Evolutionary conservation across 1,140 invertebrate species (phyloP).

Genomic region (Ectropis grisescens): DNA sequence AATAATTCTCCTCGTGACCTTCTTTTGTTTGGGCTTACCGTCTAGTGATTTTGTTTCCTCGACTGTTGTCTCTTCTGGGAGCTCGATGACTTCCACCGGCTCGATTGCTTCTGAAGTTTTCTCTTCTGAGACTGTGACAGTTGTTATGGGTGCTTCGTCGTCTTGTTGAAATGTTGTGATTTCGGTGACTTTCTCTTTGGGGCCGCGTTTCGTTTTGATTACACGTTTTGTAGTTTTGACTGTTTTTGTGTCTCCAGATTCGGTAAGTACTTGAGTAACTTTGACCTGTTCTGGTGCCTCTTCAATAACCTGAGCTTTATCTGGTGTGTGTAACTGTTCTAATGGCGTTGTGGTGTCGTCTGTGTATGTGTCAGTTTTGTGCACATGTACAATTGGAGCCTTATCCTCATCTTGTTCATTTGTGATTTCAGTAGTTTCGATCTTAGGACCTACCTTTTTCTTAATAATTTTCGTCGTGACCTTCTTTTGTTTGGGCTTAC

Average conservation of each 20-base stretch:
- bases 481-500: slow-evolving; percentile 21
- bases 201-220: slow-evolving; percentile 48
- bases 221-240: slow-evolving; percentile 39
- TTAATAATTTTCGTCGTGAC: slow-evolving; percentile 26
- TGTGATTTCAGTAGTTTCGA: slow-evolving; percentile 26
- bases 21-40: slow-evolving; percentile 22
- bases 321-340: slow-evolving; percentile 18
- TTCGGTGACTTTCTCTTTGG: slow-evolving; percentile 56
- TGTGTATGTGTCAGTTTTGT: slow-evolving; percentile 7
- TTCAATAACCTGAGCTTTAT: slow-evolving; percentile 21
- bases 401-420: slow-evolving; percentile 13
- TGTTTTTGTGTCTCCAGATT: slow-evolving; percentile 41
- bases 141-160: slow-evolving; percentile 44
- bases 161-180: slow-evolving; percentile 63
- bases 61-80: slow-evolving; percentile 13
- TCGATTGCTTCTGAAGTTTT: slow-evolving; percentile 19
- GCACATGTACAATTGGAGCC: slow-evolving; percentile 17
- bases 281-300: slow-evolving; percentile 52
- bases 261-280: slow-evolving; percentile 51
- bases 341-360: slow-evolving; percentile 12
- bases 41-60: slow-evolving; percentile 20
- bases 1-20: slow-evolving; percentile 23
- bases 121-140: slow-evolving; percentile 20
- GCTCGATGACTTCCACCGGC: slow-evolving; percentile 6
- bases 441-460: slow-evolving; percentile 25